Evolutionary conservation across 2,113 vertebrate genomes (phyloP).

Genomic region (Acrocephalus arundinaceus): DNA sequence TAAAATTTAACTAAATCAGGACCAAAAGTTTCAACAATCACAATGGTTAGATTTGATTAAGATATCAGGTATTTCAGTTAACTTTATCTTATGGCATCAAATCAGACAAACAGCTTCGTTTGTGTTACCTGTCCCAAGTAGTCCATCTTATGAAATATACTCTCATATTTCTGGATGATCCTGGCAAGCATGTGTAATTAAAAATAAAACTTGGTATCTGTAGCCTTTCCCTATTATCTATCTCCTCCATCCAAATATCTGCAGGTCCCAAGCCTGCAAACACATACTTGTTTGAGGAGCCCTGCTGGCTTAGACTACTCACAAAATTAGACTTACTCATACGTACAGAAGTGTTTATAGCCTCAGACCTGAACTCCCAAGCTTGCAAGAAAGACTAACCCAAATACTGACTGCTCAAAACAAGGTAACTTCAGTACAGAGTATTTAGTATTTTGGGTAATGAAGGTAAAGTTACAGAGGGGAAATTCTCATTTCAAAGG

Average conservation of each 20-base stretch:
- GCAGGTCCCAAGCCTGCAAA: neutral
- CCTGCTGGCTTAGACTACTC: slow-evolving; percentile 6
- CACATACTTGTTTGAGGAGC: neutral
- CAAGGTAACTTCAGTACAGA: neutral
- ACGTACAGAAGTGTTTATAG: neutral
- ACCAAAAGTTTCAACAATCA: neutral
- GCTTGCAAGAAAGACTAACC: neutral
- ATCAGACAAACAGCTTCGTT: neutral
- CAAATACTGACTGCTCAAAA: neutral
- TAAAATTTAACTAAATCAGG: neutral
- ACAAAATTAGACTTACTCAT: slow-evolving; percentile 25
- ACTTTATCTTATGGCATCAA: neutral
- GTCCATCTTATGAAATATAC: neutral
- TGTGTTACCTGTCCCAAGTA: neutral
- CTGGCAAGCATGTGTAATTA: neutral
- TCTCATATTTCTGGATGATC: neutral
- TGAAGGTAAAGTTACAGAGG: neutral
- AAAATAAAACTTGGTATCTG: neutral
- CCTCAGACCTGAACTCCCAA: neutral
- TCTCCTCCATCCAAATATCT: neutral
- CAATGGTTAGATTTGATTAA: neutral
- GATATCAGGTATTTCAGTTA: neutral
- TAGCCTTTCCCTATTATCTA: neutral
- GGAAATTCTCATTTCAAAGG: neutral
- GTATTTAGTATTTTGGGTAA: neutral